A percentile compares a stretch with the other conserved stretches of the same genome.
Evolutionary conservation across 2,888 invertebrate genomes (phyloP).

Genomic region (Tuta absoluta): DNA sequence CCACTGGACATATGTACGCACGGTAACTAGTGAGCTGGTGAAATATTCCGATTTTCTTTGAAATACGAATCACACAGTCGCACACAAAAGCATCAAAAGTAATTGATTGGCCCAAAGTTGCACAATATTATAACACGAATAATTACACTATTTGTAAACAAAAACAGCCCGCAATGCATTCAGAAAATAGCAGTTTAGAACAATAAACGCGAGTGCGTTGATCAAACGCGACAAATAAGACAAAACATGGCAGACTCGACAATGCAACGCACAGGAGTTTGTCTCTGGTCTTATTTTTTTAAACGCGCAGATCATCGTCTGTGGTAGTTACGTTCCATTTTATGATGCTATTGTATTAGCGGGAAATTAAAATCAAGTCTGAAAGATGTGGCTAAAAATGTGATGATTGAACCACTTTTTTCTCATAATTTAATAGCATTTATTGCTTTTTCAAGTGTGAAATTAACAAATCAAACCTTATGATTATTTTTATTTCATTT

Average conservation of each 20-base stretch:
- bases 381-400: not conserved
- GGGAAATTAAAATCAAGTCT: not conserved
- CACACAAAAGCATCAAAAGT: conserved; percentile 62
- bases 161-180: conserved; percentile 74
- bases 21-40: conserved; percentile 53
- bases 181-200: conserved; percentile 71
- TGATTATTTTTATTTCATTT: not conserved
- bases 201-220: conserved; percentile 75
- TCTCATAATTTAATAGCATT: too few species aligned
- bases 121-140: conserved; percentile 58
- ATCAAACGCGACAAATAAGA: conserved; percentile 81
- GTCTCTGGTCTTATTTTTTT: conserved; percentile 74
- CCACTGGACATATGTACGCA: conserved; percentile 59
- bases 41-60: conserved; percentile 68
- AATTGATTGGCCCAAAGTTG: conserved; percentile 56
- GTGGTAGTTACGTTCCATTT: conserved; percentile 43
- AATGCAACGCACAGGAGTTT: conserved; percentile 65
- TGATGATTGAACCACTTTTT: too few species aligned
- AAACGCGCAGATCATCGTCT: conserved; percentile 45
- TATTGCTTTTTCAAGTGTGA: too few species aligned
- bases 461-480: not conserved
- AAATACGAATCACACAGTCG: conserved; percentile 71
- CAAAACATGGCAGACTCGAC: conserved; percentile 80
- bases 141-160: conserved; percentile 77
- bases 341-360: conserved; percentile 27